These are phyloP conservation scores for Sebastes nivosus DNA, from an alignment of 2,797 vertebrate genomes.

Conservation along the genomic window DNA sequence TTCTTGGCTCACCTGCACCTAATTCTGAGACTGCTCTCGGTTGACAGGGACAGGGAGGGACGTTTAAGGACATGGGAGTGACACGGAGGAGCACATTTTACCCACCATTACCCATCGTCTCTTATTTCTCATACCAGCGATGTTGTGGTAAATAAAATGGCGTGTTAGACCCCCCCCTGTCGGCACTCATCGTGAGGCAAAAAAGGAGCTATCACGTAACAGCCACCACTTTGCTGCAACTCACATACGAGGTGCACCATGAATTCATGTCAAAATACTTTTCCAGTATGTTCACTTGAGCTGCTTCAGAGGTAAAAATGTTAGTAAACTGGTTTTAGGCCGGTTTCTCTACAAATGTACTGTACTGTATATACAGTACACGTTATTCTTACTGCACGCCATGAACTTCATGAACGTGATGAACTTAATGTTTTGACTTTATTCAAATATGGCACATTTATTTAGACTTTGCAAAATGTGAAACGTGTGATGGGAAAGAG, in stretches of 20 bases:
- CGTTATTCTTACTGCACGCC: neutral
- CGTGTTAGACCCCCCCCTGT: slow-evolving; percentile 34
- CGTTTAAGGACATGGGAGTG: slow-evolving; percentile 79
- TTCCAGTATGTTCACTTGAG: neutral
- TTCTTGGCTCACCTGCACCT: slow-evolving; percentile 78
- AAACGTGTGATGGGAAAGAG: slow-evolving; percentile 11
- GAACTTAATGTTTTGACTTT: neutral
- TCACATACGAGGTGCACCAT: neutral
- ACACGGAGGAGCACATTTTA: slow-evolving; percentile 75
- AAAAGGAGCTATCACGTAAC: neutral
- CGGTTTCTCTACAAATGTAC: neutral
- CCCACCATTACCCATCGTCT: slow-evolving; percentile 74
- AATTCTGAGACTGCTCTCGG: slow-evolving; percentile 70
- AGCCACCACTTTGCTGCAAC: neutral
- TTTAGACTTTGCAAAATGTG: slow-evolving; percentile 6
- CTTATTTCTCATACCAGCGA: slow-evolving; percentile 61
- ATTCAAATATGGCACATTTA: neutral
- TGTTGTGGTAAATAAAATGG: slow-evolving; percentile 62
- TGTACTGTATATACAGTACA: neutral
- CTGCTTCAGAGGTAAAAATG: slow-evolving; percentile 23
- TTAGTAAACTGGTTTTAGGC: slow-evolving; percentile 23
- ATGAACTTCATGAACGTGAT: neutral
- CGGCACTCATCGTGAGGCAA: slow-evolving; percentile 11
- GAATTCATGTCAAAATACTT: neutral
- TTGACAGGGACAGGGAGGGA: slow-evolving; percentile 72